Base-by-base conservation (phyloP, 2,797 vertebrate genomes). In the Pseudomugil tenellus region DNA sequence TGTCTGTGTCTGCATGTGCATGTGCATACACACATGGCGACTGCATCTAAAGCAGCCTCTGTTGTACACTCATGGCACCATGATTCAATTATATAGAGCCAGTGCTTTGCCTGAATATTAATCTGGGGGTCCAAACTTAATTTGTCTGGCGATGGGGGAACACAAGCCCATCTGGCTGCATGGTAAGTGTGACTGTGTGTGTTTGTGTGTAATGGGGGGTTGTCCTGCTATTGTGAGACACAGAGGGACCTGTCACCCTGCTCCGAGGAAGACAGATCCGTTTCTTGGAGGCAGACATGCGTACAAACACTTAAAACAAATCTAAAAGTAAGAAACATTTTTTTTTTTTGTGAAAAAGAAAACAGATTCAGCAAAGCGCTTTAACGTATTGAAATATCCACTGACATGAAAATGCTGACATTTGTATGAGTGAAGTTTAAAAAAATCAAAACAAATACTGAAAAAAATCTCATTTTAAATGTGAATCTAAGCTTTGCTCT, bases 61-160 rank as follows among this genome's bases (percentile, higher is more conserved):
- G 88, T 88, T 88, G 89, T 86, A 91, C 87, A 89, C 87, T 93
- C 90, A 81, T 87, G 85, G 87, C 81, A 87, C 85, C 85, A 67
- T 89, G 90, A 93, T 92, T 91, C 88, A 89, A 92, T 93, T 92
- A 92, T 83, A 84, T 78, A 88, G 89, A 91, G 87, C 88, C 89
- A 85, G 85, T 90, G 91, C 88, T 92, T 91, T 91, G 90, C 83
- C 85, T 92, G 92, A 92, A 93, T 93, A 93, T 93, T 93, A 91
- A 92, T 93, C 86, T 89, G 81, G 83, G 85, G 87, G 86, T 84
- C 90, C 86, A 91, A 94, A 93, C 85, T 89, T 83, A 89, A 92
- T 93, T 93, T 92, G 92, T 92, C 91, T 90, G 90, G 90, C 79
- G 68, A 86, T 87, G 84, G 81, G 90, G 68, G 87, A 88, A 85